Conservation (phyloP, 2,797 vertebrate species). For the Podarcis lilfordi region DNA sequence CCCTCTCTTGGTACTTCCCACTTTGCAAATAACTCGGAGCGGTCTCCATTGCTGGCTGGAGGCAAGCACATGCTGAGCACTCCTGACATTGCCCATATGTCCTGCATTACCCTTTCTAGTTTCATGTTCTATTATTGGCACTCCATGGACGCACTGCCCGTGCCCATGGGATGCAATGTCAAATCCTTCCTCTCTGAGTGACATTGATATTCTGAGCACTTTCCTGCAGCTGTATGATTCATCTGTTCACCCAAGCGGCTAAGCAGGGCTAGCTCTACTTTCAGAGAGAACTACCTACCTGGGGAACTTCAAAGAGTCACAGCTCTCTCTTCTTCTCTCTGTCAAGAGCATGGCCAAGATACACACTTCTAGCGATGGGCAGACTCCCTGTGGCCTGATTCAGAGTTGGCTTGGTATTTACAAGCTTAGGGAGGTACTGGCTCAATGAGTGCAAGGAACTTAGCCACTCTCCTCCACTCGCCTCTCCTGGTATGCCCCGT, state of each 20-base stretch:
- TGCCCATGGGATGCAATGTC: not conserved
- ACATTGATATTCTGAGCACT: not conserved
- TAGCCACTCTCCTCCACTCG: too few species aligned
- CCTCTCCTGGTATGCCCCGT: too few species aligned
- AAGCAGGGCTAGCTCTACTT: rapidly evolving
- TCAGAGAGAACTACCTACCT: not conserved
- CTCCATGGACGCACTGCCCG: not conserved
- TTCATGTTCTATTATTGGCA: slow-evolving; percentile 1
- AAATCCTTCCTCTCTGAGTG: slow-evolving; percentile 14
- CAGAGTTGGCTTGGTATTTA: not conserved
- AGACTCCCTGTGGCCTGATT: not conserved
- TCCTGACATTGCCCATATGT: not conserved
- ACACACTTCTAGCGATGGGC: not conserved
- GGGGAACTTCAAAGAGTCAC: not conserved
- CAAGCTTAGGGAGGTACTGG: not conserved
- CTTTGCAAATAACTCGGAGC: not conserved
- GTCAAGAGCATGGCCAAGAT: not conserved
- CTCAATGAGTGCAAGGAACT: too few species aligned
- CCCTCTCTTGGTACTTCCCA: not conserved
- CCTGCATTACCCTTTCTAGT: not conserved
- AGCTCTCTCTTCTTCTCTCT: not conserved
- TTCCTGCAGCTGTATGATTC: not conserved
- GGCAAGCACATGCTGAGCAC: not conserved
- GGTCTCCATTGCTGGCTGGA: slow-evolving; percentile 1
- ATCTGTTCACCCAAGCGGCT: not conserved